Conservation (phyloP, 1,140 invertebrate species). For the Ips typographus region DNA sequence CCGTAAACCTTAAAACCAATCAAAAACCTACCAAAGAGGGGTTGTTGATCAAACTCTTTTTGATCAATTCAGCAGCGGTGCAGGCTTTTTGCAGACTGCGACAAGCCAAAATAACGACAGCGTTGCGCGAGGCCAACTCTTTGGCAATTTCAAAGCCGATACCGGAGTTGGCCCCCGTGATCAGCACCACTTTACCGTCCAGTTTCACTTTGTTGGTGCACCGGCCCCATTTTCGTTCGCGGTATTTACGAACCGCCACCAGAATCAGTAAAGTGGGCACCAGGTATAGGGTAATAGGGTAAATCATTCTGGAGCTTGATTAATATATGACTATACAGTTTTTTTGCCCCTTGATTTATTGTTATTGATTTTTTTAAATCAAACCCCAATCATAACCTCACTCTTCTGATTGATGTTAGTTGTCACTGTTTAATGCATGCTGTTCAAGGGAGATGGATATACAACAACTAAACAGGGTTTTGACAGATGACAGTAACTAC, state of each 20-base stretch:
- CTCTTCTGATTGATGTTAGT: too few relatives aligned
- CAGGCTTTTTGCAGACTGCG: conserved; percentile 64
- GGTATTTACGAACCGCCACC: conserved; percentile 43
- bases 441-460: too few relatives aligned
- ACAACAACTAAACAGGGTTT: too few relatives aligned
- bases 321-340: too few relatives aligned
- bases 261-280: conserved; percentile 36
- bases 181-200: conserved; percentile 59
- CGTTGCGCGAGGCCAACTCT: conserved; percentile 57
- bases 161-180: conserved; percentile 64
- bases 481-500: too few relatives aligned
- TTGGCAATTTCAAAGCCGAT: conserved; percentile 62
- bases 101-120: conserved; percentile 79
- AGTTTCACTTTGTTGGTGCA: conserved; percentile 48
- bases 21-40: conserved; percentile 5
- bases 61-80: conserved; percentile 55
- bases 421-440: too few relatives aligned
- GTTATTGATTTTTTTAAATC: too few relatives aligned
- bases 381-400: too few relatives aligned
- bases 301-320: too few relatives aligned
- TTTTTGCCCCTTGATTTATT: too few relatives aligned
- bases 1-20: too few relatives aligned
- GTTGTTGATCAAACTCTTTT: conserved; percentile 26
- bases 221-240: conserved; percentile 47
- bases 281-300: background rate